phyloP scores from a whole-genome alignment of 2,797 vertebrate species.

The Delichon dasypus region DNA sequence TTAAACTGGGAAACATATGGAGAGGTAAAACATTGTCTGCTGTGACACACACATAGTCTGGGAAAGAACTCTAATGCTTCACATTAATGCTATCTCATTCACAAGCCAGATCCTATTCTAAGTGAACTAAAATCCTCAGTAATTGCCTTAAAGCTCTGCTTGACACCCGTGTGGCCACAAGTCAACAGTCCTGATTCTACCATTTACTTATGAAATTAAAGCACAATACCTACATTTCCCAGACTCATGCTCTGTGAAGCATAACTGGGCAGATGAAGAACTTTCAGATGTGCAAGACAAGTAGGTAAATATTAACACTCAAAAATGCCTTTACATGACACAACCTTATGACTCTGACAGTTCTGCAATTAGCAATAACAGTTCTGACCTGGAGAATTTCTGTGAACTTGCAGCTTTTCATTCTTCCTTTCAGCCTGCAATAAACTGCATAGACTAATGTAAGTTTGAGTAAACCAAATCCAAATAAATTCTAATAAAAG shows the following conservation, averaged over 20 bases:
- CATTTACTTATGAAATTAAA: slow-evolving; percentile 4
- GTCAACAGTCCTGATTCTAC: neutral
- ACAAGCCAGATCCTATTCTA: neutral
- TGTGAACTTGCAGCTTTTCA: neutral
- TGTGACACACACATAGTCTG: neutral
- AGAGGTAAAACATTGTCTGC: neutral
- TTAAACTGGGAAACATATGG: neutral
- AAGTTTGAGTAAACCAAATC: neutral
- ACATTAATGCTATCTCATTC: slow-evolving; percentile 10
- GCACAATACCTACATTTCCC: neutral
- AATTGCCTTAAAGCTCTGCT: slow-evolving; percentile 10
- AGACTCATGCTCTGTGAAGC: neutral
- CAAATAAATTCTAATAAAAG: neutral
- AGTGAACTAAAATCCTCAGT: neutral
- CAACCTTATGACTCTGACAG: neutral
- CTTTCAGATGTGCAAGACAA: neutral
- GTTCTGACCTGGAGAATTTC: neutral
- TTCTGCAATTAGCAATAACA: neutral
- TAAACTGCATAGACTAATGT: neutral
- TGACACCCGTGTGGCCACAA: neutral
- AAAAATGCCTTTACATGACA: neutral
- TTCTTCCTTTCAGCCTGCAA: neutral
- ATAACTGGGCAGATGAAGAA: neutral
- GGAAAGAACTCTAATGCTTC: neutral
- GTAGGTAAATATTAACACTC: neutral